Percentiles rank a stretch among this genome's conserved stretches.
These are phyloP conservation scores for Quiscalus mexicanus DNA, from an alignment of 2,113 vertebrate genomes.

Conservation along the genomic window DNA sequence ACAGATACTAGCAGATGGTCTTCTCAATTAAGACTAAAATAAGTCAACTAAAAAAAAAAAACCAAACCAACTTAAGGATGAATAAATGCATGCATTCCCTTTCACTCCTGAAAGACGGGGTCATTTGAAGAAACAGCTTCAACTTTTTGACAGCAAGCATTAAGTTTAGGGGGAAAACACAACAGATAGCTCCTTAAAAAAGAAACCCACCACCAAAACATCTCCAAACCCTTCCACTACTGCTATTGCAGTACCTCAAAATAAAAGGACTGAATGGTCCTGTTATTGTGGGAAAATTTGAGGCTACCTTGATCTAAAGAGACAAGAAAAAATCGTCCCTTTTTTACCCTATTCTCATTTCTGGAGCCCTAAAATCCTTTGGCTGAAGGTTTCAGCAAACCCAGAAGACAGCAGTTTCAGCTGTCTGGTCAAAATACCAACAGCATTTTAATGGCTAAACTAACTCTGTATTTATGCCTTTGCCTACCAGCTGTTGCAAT, in stretches of 20 bases:
- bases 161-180: not conserved
- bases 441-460: constrained; percentile 5
- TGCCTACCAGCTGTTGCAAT: not conserved
- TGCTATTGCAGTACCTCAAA: not conserved
- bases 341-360: not conserved
- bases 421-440: not conserved
- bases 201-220: not conserved
- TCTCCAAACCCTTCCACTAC: not conserved
- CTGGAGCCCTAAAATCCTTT: not conserved
- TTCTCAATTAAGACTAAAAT: not conserved
- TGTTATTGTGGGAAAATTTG: not conserved
- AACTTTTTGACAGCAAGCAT: not conserved
- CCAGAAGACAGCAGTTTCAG: not conserved
- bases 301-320: not conserved
- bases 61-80: not conserved
- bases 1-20: not conserved
- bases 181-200: not conserved
- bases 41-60: not conserved
- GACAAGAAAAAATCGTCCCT: not conserved
- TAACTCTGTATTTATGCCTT: not conserved
- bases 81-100: not conserved
- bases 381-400: not conserved
- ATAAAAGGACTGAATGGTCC: not conserved
- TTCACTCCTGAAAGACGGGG: not conserved
- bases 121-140: not conserved